A percentile compares a stretch with the other conserved stretches of the same genome.
Evolutionary conservation across 2,888 invertebrate genomes (phyloP).

Genomic region (Trichopoda pennipes): DNA sequence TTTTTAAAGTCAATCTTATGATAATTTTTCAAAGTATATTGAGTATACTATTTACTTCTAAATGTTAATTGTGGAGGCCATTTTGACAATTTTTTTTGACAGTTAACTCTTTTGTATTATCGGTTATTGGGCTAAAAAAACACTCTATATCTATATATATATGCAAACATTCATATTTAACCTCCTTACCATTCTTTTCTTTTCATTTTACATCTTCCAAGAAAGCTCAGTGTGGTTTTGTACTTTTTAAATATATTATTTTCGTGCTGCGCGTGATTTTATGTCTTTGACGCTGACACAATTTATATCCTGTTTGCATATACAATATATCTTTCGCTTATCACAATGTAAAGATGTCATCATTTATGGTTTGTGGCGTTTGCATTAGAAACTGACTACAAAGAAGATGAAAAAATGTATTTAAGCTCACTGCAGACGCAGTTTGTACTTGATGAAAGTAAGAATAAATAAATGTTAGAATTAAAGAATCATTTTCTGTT

Average conservation of each 20-base stretch:
- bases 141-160: background rate
- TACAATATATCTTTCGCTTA: conserved; percentile 79
- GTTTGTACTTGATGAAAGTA: background rate
- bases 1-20: no score
- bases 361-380: conserved; percentile 69
- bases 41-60: no score
- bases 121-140: no score
- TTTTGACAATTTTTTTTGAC: no score
- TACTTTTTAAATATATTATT: conserved; percentile 14
- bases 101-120: no score
- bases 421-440: conserved; percentile 17
- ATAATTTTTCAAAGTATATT: no score
- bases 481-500: conserved; percentile 11
- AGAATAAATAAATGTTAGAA: conserved; percentile 5
- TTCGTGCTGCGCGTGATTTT: conserved; percentile 71
- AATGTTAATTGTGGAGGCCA: no score
- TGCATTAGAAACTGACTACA: conserved; percentile 54
- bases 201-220: background rate
- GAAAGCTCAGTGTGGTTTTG: conserved; percentile 19
- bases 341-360: conserved; percentile 73
- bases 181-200: conserved; percentile 24
- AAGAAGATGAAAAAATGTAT: conserved; percentile 21
- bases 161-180: conserved; percentile 37
- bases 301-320: conserved; percentile 80
- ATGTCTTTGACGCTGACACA: conserved; percentile 80